Conservation (phyloP, 2,797 vertebrate genomes). For the Discoglossus pictus region DNA sequence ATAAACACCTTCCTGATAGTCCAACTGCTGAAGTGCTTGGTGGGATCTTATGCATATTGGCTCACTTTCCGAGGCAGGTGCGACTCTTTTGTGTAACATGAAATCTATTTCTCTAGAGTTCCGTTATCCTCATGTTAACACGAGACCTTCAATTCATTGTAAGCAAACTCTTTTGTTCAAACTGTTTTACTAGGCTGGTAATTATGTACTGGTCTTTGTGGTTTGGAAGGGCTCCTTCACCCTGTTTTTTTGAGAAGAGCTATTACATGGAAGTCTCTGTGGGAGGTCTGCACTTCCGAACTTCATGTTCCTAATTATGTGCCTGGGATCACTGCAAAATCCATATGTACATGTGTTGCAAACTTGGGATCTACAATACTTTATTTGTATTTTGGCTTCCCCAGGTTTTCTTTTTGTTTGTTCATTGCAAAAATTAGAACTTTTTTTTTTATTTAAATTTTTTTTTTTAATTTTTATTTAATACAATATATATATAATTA, state of each 20-base stretch:
- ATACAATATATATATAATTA: too few relatives aligned
- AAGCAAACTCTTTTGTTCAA: slow-evolving; percentile 2
- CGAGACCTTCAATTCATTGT: neutral
- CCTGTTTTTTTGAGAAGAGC: neutral
- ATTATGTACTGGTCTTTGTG: slow-evolving; percentile 7
- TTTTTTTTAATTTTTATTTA: too few relatives aligned
- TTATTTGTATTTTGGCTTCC: neutral
- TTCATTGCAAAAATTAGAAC: too few relatives aligned
- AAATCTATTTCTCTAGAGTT: neutral
- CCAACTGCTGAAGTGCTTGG: too few relatives aligned
- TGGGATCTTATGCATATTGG: neutral
- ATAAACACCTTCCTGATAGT: too few relatives aligned
- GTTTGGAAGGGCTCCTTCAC: slow-evolving; percentile 14
- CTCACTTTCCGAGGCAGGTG: neutral
- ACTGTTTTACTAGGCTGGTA: neutral
- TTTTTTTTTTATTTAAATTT: slow-evolving; percentile 2
- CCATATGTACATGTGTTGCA: slow-evolving; percentile 20
- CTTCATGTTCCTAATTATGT: slow-evolving; percentile 22
- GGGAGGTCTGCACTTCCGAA: slow-evolving; percentile 28
- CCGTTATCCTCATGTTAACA: neutral
- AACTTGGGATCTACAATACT: slow-evolving; percentile 7
- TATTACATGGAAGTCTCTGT: slow-evolving; percentile 13
- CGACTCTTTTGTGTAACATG: neutral
- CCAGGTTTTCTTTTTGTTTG: too few relatives aligned
- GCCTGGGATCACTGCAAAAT: slow-evolving; percentile 9